Evolutionary conservation across 2,888 invertebrate genomes (phyloP), one percentile per base, ranked within the genome.

Genomic region (Keiferia lycopersicella): DNA sequence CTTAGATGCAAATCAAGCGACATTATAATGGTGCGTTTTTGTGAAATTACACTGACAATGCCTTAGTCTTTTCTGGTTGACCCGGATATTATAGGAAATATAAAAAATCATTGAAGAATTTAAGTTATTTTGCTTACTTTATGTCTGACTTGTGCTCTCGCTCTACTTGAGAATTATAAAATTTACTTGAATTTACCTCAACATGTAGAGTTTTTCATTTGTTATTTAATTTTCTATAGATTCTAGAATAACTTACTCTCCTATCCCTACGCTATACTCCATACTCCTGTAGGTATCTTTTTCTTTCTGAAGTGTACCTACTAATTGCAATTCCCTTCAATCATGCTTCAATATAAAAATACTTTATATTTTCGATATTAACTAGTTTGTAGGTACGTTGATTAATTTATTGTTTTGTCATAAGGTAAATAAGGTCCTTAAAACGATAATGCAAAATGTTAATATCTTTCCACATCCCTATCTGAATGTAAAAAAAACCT

Each of bases 401-500:
- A 14, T 57, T 26, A 6, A 34, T 38, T 20, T 50, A 22, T 50
- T 50, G 11, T 50, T 20, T 50, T 20, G 51, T 1, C 4, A 14
- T 22, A 26, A 26, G 22, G 2, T 22, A 22, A 53, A 48, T 18
- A 18, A 18, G 45, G 4, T 34, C 16, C 4, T 30, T 34, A 58
- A 57, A 48, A 26, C 16, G 26, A n/a, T 16, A 60, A 16, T 60
- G 48, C 60, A 60, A 60, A 60, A 30, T 50, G 61, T 67, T 62
- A 50, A 11, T 64, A 62, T 62, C 51, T 63, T 63, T 59, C 50
- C 69, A 69, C 68, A 63, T 65, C 61, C 18, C 14, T 61, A 39
- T 3, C 22, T 39, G n/a, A 62, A 7, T 48, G 22, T 18, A 58
- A 48, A 66, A 65, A 73, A 30, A 77, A 75, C 76, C 81, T 76